Evolutionary conservation across 1,140 invertebrate genomes (phyloP), one percentile per base, ranked within the genome.

Genomic region (Megalonaias nervosa): DNA sequence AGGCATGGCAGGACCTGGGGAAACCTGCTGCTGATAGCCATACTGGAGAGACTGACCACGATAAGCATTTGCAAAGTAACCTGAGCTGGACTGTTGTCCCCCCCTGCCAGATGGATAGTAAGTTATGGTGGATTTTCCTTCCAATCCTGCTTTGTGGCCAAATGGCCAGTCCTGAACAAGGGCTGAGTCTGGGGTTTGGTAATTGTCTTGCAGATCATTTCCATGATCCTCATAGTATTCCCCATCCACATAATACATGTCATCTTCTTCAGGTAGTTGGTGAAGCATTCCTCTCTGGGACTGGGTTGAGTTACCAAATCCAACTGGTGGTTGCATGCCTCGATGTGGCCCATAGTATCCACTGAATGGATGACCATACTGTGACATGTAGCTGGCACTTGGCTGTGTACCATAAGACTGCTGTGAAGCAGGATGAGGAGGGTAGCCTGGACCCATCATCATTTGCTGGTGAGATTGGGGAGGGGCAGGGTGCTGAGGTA

Each of bases 391-490:
- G 86, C 88, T 57, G 38, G 71, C 77, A 26, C 48, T 75, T 26
- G 79, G 69, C 87, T 71, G 70, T 67, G 90, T 56, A 85, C 89
- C 85, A 66, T 74, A 26, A 67, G 92, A 83, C 89, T 91, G 90
- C 64, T 92, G 90, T 48, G 91, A 91, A 59, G 91, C 90, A 21
- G 92, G 91, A 94, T 93, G 85, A 93, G 93, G 61, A 67, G 58
- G 31, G 72, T 71, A 59, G 79, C 75, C 14, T 74, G 82, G 26
- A 82, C 81, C 12, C 70, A 69, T 67, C 66, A 38, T 55, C 14
- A 56, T 55, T 19, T 67, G 66, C 23, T 67, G 66, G n/a, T 67
- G 16, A 74, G 71, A n/a, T 60, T 61, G 78, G 91, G 93, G 85
- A 94, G 94, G 83, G 93, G 93, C 83, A 94, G 92, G 80, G 66